Base-by-base conservation (phyloP, 2,113 vertebrate genomes). In the Rissa tridactyla region DNA sequence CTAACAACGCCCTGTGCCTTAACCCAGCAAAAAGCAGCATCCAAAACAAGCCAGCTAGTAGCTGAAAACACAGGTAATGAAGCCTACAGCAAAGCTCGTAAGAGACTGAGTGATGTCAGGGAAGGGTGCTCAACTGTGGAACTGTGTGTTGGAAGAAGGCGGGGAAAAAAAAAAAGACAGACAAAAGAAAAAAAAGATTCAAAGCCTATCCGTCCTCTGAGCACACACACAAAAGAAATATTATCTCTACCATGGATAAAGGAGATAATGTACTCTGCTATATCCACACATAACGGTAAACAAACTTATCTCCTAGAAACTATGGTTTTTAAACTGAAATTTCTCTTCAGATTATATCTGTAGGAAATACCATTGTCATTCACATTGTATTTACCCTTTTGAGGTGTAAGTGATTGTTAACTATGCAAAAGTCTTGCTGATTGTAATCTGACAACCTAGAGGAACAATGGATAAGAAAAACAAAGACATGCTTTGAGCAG, bases 21-120 rank as follows among this genome's bases (percentile, higher is more conserved):
- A 70, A 80, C 30, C 64, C 30, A 42, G 34, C 25, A 86, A 70
- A 95, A 93, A 64, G 27, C 51, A 79, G 11, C 7, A 82, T 62
- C 47, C 73, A 66, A 88, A 93, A 42, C 30, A 92, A 88, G 18
- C 7, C 44, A 51, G 29, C 25, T 47, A 92, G 55, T 27, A 64
- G 36, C 51, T 84, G 57, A 82, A 91, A 96, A 84, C 19, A 83
- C 25, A 93, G 36, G n/a, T 73, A 93, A 82, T 54, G 76, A 96
- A 93, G 32, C 66, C 47, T 49, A 55, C 9, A 85, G 79, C 11
- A 87, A 78, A 88, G 22, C 21, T 65, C 30, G 21, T 19, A 34
- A 93, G 61, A 82, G n/a, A 70, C 11, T 17, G 55, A 91, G 29
- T 26, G 14, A 66, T 71, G 27, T 11, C 82, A 82, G 60, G 64